phyloP scores from a whole-genome alignment of 1,140 invertebrate genomes.

The Listronotus oregonensis region DNA sequence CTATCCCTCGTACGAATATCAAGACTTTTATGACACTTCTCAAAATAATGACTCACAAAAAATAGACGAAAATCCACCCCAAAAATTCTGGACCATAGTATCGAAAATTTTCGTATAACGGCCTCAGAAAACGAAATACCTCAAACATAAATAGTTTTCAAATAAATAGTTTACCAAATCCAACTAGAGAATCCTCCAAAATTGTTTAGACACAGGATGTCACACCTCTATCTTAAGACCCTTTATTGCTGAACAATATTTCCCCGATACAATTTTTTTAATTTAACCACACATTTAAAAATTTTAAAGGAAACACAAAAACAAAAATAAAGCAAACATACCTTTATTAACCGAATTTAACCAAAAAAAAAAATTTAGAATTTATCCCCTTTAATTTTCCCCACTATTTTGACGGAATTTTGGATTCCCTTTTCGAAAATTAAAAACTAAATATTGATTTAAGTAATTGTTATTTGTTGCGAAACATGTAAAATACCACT shows the following conservation, averaged over 20 bases:
- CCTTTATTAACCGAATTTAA: constrained; percentile 32
- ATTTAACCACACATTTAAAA: constrained; percentile 22
- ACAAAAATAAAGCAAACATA: constrained; percentile 35
- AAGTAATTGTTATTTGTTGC: constrained; percentile 24
- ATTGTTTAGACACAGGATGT: constrained; percentile 42
- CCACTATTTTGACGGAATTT: constrained; percentile 41
- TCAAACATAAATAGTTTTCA: constrained; percentile 39
- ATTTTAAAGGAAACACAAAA: constrained; percentile 23
- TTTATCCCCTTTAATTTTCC: constrained; percentile 39
- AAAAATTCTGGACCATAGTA: neutral
- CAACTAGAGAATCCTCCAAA: constrained; percentile 34
- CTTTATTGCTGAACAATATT: constrained; percentile 35
- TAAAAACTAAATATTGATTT: constrained; percentile 37
- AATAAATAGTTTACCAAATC: constrained; percentile 38
- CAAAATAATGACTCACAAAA: neutral
- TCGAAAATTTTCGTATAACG: constrained; percentile 9
- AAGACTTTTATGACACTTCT: neutral
- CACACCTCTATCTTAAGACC: constrained; percentile 33
- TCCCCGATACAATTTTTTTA: constrained; percentile 33
- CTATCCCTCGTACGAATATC: no score
- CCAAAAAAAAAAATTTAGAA: constrained; percentile 16
- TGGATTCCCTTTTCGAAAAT: constrained; percentile 29
- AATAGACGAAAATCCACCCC: neutral
- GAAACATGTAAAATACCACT: constrained; percentile 27
- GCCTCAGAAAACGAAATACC: constrained; percentile 17